Evolutionary conservation across 2,797 vertebrate genomes (phyloP), one percentile per base, ranked within the genome.

Genomic region (Hippoglossus hippoglossus): DNA sequence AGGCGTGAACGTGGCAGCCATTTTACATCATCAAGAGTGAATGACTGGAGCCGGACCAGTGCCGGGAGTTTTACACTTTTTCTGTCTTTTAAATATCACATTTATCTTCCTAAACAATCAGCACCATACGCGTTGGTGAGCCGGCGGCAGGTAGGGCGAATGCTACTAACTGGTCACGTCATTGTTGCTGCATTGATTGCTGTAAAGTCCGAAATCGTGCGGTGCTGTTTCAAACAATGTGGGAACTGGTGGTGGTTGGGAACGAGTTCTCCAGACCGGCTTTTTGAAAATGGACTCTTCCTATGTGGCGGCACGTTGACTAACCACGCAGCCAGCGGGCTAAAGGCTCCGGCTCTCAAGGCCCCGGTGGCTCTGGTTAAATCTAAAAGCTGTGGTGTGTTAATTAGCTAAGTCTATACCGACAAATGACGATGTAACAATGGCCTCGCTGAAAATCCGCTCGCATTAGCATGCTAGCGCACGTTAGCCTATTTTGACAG

Each of bases 1-100:
- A 97, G 96, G 96, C 96, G 96, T 97, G 97, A 98, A 96, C 95
- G 94, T 96, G 94, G 96, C 96, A 96, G 97, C 97, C 97, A 98
- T 99, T 98, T 98, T 99, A 97, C 96, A 96, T 96, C 96, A 93
- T 94, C 92, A 95, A 95, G 95, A 96, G 96, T 96, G 94, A 95
- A 95, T 95, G 96, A 96, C 95, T 96, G 94, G 91, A 95, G 95
- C 96, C 95, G 94, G 94, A 95, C 86, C 92, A 91, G 93, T 92
- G 94, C 93, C 94, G 94, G 94, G 94, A 94, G 90, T 93, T 93
- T 93, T 93, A 92, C 93, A 94, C 92, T 93, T 93, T 93, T 95
- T 91, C 86, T 84, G 84, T 93, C 90, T 93, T 94, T 92, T 92
- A 85, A 90, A 88, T 89, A 91, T 86, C 91, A 92, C 91, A 84